Evolutionary conservation across 2,797 vertebrate species (phyloP).

Genomic region (Myoxocephalus aenaeus): DNA sequence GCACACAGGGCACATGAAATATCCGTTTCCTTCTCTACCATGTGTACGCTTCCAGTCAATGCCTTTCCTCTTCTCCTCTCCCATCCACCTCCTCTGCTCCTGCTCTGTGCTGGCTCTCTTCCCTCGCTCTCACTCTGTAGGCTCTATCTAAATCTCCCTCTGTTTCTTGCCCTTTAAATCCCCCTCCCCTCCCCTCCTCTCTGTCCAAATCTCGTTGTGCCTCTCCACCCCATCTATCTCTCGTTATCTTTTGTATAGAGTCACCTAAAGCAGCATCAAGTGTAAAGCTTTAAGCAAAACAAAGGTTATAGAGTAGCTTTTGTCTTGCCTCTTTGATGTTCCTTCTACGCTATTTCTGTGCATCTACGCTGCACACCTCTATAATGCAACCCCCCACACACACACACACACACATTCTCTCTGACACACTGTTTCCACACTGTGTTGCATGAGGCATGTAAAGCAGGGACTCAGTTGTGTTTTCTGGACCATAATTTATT

Average conservation of each 20-base stretch:
- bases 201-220: constrained; percentile 65
- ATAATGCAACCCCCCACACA: constrained; percentile 21
- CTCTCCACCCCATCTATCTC: constrained; percentile 63
- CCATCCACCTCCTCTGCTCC: constrained; percentile 63
- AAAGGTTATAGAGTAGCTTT: constrained; percentile 63
- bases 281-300: constrained; percentile 55
- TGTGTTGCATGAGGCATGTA: constrained; percentile 58
- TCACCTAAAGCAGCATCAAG: constrained; percentile 65
- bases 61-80: constrained; percentile 72
- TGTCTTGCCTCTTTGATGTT: constrained; percentile 77
- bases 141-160: constrained; percentile 78
- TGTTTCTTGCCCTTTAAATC: constrained; percentile 80
- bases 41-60: constrained; percentile 68
- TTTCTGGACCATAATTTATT: constrained; percentile 81
- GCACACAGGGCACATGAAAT: constrained; percentile 62
- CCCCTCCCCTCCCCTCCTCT: constrained; percentile 60
- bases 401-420: not conserved
- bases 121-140: constrained; percentile 58
- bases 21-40: constrained; percentile 65
- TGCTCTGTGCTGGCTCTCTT: constrained; percentile 63
- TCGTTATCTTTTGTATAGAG: constrained; percentile 63
- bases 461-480: constrained; percentile 71
- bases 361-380: constrained; percentile 31
- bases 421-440: constrained; percentile 29
- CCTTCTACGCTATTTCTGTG: constrained; percentile 53